Evolutionary conservation across 2,888 invertebrate species (phyloP).

Genomic region (Sussaba pulchella): DNA sequence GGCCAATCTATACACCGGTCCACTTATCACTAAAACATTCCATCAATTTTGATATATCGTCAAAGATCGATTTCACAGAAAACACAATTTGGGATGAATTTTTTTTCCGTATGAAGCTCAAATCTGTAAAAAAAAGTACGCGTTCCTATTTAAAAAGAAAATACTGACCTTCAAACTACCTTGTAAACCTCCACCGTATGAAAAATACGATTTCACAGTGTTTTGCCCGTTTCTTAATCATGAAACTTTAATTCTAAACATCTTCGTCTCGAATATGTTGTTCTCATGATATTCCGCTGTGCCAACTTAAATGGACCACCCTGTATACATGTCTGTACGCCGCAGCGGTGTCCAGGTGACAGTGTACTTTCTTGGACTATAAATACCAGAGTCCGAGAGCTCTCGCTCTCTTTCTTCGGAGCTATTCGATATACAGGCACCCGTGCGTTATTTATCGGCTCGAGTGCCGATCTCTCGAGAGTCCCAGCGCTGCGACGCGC

Average conservation of each 20-base stretch:
- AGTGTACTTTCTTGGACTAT: conserved; percentile 59
- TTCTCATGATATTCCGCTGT: neutral
- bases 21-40: too few species aligned
- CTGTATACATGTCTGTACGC: too few species aligned
- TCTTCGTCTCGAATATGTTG: conserved; percentile 20
- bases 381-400: conserved; percentile 59
- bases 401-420: conserved; percentile 39
- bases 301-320: too few species aligned
- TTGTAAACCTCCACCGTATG: neutral
- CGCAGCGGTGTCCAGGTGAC: conserved; percentile 40
- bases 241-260: too few species aligned
- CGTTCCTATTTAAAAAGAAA: neutral
- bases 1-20: too few species aligned
- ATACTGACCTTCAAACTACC: too few species aligned
- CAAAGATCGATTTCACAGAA: too few species aligned
- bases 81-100: too few species aligned
- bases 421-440: conserved; percentile 34
- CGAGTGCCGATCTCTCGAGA: conserved; percentile 34
- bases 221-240: too few species aligned
- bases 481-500: neutral
- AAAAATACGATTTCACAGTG: conserved; percentile 7
- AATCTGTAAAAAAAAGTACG: neutral
- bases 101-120: neutral
- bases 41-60: too few species aligned
- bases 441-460: conserved; percentile 57